Base-by-base conservation (phyloP, 92 coral and sea anemone species). In the Blastomussa wellsi region DNA sequence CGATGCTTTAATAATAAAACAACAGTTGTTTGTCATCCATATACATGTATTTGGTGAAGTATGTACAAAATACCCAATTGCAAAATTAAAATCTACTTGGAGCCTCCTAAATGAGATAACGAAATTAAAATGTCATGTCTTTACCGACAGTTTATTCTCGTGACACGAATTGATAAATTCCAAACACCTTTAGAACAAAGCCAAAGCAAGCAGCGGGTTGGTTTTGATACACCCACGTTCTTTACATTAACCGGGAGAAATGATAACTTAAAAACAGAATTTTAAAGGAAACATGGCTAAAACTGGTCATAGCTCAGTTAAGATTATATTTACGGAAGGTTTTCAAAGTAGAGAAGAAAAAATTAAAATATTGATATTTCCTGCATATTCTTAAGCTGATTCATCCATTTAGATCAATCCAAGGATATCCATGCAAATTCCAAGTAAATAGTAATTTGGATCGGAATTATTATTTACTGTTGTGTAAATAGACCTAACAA, bases 401-500 rank as follows among this genome's bases (percentile, higher is more conserved):
- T 24, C 31, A 53, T 33, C 17, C 81, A 53, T 31, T 11, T n/a
- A 55, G 67, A 53, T 37, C 44, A 74, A 28, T 13, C 37, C 12
- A 1, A 16, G 15, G n/a, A 47, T 42, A 77, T n/a, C n/a, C n/a
- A n/a, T n/a, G n/a, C 20, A 77, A 77, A 11, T 55, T 33, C 67
- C 7, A 77, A 33, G 67, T 33, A 55, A 57, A 77, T 60, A 31
- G 47, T 36, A 36, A 77, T 57, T 49, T 52, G 24, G 29, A 55
- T 70, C 37, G 20, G 68, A 35, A 53, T 53, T 8, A 55, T 77
- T 57, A 55, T 19, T 35, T 51, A 55, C 67, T 77, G 81, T 52
- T 32, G 33, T 20, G 81, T n/a, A 35, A 55, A 55, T 36, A 77
- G 19, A 53, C 47, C 66, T 15, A 77, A 53, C 81, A 52, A 53